Conservation (phyloP, 2,113 vertebrate genomes). For the Pomatorhinus ruficollis region DNA sequence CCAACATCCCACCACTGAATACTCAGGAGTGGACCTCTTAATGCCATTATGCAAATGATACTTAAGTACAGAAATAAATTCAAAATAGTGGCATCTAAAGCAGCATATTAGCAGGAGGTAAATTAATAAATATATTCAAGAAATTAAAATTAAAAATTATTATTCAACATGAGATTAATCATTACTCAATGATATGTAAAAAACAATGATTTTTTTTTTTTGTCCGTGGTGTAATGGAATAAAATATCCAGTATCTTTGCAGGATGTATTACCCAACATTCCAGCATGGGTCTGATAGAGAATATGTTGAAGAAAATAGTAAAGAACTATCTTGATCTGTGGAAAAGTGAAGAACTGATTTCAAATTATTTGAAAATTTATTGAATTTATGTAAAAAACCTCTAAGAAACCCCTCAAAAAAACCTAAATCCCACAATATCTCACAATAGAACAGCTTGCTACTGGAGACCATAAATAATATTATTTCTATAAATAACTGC, state of each 20-base stretch:
- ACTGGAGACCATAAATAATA: not conserved
- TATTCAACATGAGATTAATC: constrained; percentile 75
- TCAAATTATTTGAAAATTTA: not conserved
- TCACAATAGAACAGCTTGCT: not conserved
- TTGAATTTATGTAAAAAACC: not conserved
- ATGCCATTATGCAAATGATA: constrained; percentile 95
- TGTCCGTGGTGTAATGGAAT: not conserved
- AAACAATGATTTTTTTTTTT: not conserved
- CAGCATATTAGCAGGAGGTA: constrained; percentile 76
- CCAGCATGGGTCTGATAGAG: not conserved
- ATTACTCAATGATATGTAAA: constrained; percentile 59
- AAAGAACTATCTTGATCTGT: not conserved
- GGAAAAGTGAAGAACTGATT: not conserved
- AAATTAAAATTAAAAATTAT: constrained; percentile 75
- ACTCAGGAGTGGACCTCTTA: constrained; percentile 84
- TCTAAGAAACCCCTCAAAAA: not conserved
- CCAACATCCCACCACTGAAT: constrained; percentile 86
- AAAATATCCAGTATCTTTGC: constrained; percentile 43
- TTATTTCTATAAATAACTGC: not conserved
- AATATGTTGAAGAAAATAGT: not conserved
- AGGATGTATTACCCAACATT: constrained; percentile 5
- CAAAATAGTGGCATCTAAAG: constrained; percentile 74
- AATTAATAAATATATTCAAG: constrained; percentile 79
- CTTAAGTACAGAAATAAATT: constrained; percentile 81
- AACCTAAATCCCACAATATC: not conserved